Conservation (phyloP, 2,888 invertebrate species). For the Empis stercorea region DNA sequence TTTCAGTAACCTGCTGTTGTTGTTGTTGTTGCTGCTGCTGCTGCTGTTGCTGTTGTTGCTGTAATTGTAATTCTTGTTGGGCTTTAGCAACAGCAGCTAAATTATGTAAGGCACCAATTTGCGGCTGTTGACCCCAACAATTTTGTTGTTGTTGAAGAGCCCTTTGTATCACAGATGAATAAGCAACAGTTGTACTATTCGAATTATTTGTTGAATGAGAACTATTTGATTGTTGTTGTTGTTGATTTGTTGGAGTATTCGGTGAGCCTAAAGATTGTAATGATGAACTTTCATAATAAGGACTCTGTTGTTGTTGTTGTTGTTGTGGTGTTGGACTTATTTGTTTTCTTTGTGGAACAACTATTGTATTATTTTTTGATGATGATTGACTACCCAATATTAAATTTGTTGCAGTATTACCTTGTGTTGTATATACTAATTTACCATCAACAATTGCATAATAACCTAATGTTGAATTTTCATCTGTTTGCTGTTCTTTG, state of each 20-base stretch:
- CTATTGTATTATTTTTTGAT: conserved; percentile 7
- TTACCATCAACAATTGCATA: conserved; percentile 19
- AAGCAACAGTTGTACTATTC: conserved; percentile 46
- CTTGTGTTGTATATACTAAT: conserved; percentile 16
- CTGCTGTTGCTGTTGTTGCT: conserved; percentile 36
- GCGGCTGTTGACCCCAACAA: conserved; percentile 37
- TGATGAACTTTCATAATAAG: conserved; percentile 67
- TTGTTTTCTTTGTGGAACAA: conserved; percentile 14
- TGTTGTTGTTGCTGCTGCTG: conserved; percentile 23
- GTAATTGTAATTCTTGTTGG: conserved; percentile 28
- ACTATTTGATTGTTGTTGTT: conserved; percentile 13
- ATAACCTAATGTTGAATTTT: conserved; percentile 14
- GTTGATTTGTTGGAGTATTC: conserved; percentile 24
- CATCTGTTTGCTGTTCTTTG: not conserved
- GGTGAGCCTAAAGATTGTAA: conserved; percentile 29
- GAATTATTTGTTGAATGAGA: conserved; percentile 19
- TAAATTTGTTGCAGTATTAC: conserved; percentile 8
- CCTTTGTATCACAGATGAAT: conserved; percentile 71
- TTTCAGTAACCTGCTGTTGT: conserved; percentile 16
- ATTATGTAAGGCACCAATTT: conserved; percentile 13
- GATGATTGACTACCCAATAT: conserved; percentile 6
- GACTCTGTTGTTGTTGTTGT: conserved; percentile 28
- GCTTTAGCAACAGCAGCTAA: conserved; percentile 1
- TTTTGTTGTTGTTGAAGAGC: conserved; percentile 37
- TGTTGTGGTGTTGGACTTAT: conserved; percentile 12